Percentiles rank a stretch among this genome's conserved stretches.
Conservation (phyloP, 2,113 vertebrate genomes). For the Ahaetulla prasina region DNA sequence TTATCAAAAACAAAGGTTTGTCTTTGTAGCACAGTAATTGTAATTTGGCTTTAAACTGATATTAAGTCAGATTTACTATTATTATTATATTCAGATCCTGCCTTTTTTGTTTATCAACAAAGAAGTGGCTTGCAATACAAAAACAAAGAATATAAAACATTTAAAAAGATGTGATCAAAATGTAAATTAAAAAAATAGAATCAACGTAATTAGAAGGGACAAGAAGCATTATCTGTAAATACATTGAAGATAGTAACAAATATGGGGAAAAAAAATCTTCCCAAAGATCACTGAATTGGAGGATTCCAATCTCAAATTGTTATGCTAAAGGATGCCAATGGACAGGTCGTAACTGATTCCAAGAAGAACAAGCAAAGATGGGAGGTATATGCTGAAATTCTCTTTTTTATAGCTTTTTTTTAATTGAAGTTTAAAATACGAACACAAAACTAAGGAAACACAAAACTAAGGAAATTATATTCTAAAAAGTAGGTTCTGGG, state of each 20-base stretch:
- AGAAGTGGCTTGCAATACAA: not conserved
- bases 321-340: not conserved
- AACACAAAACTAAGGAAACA: no score
- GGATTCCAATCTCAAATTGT: not conserved
- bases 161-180: not conserved
- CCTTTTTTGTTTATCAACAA: not conserved
- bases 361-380: not conserved
- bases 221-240: not conserved
- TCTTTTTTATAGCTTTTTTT: not conserved
- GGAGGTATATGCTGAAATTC: not conserved
- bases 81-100: not conserved
- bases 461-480: no score
- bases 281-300: not conserved
- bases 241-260: not conserved
- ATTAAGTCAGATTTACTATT: slow-evolving; percentile 16
- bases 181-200: not conserved
- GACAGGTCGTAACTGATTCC: not conserved
- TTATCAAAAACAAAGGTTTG: not conserved
- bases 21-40: slow-evolving; percentile 70
- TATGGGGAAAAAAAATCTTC: not conserved
- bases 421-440: no score
- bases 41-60: slow-evolving; percentile 73
- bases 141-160: not conserved
- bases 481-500: not conserved
- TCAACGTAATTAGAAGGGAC: not conserved